Evolutionary conservation across 2,888 invertebrate genomes (phyloP).

Genomic region (Masnerella sp.): DNA sequence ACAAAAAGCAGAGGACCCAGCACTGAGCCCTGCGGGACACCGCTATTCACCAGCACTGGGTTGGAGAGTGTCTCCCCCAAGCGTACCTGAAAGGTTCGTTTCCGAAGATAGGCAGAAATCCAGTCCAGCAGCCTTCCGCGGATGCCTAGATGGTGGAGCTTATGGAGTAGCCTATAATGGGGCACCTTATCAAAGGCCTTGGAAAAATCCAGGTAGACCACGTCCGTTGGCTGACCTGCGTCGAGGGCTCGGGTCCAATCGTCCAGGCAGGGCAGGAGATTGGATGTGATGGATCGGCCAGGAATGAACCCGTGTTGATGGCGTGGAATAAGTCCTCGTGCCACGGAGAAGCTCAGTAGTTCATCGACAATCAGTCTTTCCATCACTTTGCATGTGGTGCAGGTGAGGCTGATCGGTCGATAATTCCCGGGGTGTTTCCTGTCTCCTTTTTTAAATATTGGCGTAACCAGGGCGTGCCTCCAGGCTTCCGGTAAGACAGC

Average conservation of each 20-base stretch:
- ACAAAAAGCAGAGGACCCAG: neutral
- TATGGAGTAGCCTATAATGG: neutral
- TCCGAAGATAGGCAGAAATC: neutral
- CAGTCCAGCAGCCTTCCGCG: neutral
- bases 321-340: neutral
- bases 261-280: neutral
- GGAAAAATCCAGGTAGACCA: slow-evolving; percentile 19
- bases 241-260: neutral
- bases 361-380: neutral
- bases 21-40: neutral
- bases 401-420: slow-evolving; percentile 7
- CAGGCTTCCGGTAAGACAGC: neutral
- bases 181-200: slow-evolving; percentile 25
- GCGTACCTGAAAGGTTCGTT: neutral
- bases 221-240: neutral
- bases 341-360: neutral
- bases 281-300: slow-evolving; percentile 2
- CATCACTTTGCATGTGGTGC: neutral
- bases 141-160: neutral
- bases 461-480: neutral
- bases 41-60: neutral
- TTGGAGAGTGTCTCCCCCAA: neutral
- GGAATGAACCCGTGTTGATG: slow-evolving; percentile 24
- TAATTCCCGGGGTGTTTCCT: neutral
- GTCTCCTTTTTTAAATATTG: slow-evolving; percentile 10